Base-by-base conservation (phyloP, 2,797 vertebrate genomes). In the Schizopygopsis malacanthus region DNA sequence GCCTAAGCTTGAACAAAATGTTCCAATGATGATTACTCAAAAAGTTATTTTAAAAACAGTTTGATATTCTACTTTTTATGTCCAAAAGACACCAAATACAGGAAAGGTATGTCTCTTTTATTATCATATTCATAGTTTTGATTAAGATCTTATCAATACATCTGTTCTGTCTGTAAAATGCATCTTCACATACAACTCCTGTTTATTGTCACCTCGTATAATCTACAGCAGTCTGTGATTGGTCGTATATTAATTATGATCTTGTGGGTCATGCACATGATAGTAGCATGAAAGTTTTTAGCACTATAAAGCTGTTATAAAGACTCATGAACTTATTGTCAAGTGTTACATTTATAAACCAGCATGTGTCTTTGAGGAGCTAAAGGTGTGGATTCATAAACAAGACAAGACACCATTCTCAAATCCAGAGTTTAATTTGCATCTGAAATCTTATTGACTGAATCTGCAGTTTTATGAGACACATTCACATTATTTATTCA, bases 391-490 rank as follows among this genome's bases (percentile, higher is more conserved):
- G 25, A 15, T 67, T 69, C 16, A 69, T n/a, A 52, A 81, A 52
- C 45, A 70, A 39, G 63, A 39, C 63, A 81, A 8, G 18, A 70
- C 25, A 12, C 45, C 1, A 0, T n/a, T 54, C 79, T 50, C 79
- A 54, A 69, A 81, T 52, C 7, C 28, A 81, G 16, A 69, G 43
- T 81, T 81, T 69, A 81, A 39, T 81, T 69, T 52, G 45, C 28
- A 69, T 69, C 16, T 69, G 25, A 39, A 47, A 63, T 63, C 18
- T 20, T 9, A 37, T 67, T 67, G 41, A 81, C 45, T 70, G 33
- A 33, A 47, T 79, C n/a, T 79, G 39, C 33, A 52, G 18, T n/a
- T 70, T 41, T 41, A 39, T 50, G 18, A 61, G 39, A 61, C 39
- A 50, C 20, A 15, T 69, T 69, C 16, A 20, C 4, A 61, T 25